Evolutionary conservation across 2,888 invertebrate species (phyloP).

Genomic region (Zaprionus obscuricornis): DNA sequence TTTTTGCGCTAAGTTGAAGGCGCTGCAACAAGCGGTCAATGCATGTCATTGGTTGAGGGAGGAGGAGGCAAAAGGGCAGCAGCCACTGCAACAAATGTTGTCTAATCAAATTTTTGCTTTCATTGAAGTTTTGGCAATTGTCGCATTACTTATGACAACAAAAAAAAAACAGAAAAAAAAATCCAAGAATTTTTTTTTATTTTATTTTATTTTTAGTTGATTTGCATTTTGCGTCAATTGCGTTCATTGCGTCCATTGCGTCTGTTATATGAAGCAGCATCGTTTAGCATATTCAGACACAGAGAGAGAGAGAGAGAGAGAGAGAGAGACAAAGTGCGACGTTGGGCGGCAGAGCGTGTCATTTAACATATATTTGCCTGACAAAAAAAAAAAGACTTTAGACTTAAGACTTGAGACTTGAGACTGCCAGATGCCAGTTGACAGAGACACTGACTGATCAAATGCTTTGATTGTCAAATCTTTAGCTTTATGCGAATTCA

Average conservation of each 20-base stretch:
- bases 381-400: no score
- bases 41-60: no score
- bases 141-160: neutral
- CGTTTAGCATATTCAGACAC: slow-evolving; percentile 67
- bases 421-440: slow-evolving; percentile 4
- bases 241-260: no score
- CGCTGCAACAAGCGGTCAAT: no score
- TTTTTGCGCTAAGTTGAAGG: no score
- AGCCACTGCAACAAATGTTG: slow-evolving; percentile 33
- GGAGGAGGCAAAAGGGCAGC: no score
- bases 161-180: neutral
- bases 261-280: slow-evolving; percentile 46
- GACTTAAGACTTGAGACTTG: neutral
- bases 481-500: no score
- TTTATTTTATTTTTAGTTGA: no score
- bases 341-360: slow-evolving; percentile 19
- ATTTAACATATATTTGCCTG: slow-evolving; percentile 61
- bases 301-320: no score
- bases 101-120: slow-evolving; percentile 67
- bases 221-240: slow-evolving; percentile 60
- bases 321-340: no score
- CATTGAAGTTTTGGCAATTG: slow-evolving; percentile 59
- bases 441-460: no score
- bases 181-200: slow-evolving; percentile 6
- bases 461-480: no score